Evolutionary conservation across 1,140 invertebrate species (phyloP), one percentile per base, ranked within the genome.

Genomic region (Drosophila insularis): DNA sequence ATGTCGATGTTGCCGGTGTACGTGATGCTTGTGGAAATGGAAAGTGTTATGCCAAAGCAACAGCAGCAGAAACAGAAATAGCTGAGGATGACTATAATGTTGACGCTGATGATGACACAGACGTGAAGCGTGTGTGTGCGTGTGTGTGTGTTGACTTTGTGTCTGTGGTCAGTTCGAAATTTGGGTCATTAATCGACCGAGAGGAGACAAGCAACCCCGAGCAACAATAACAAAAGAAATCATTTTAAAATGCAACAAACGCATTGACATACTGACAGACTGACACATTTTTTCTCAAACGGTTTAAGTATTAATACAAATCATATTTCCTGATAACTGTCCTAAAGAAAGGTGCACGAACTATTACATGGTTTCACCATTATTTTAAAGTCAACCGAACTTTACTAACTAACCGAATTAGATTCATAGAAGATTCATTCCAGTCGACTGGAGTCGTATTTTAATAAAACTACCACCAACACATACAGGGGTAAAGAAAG

Each of bases 121-220:
- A 50, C 43, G 17, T 54, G 54, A 71, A 63, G 13, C 37, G 3
- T n/a, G 39, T 17, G 40, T 37, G 40, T 43, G 14, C 17, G 14
- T 43, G 14, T 43, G 14, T 43, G 13, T 43, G 13, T 43, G 4
- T 43, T 43, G 13, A 43, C 21, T 8, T 50, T 50, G 79, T 86
- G 82, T 80, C 82, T 89, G 80, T 89, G 82, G 82, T 89, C 84
- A 82, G 82, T 76, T 63, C 63, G 62, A 58, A 74, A 87, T 78
- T 74, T 87, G 63, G 84, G 84, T 87, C 84, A 87, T 89, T 84
- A 87, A 89, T 80, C 85, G 84, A 31, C 68, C 73, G 39, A 77
- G 70, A 73, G 80, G 43, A 23, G 17, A 54, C 37, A 27, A 17
- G 5, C 19, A 54, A 32, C 64, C 21, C 35, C 17, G 11, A 37